Evolutionary conservation across 2,888 invertebrate species (phyloP).

Genomic region (Bugula neritina): DNA sequence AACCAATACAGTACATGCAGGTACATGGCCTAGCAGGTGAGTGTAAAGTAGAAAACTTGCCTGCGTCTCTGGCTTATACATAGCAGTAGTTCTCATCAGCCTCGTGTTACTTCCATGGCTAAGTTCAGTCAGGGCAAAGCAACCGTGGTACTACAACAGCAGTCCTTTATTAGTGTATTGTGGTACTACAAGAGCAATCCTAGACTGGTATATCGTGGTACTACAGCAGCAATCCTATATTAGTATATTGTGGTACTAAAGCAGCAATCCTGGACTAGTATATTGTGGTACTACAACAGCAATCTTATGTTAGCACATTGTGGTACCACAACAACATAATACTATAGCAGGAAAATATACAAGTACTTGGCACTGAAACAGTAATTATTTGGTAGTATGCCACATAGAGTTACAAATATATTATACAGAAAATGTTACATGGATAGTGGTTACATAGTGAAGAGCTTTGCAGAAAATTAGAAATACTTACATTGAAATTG

Average conservation of each 20-base stretch:
- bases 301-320: constrained; percentile 27
- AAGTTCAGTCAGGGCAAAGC: constrained; percentile 82
- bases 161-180: constrained; percentile 27
- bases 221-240: constrained; percentile 41
- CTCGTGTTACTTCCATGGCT: constrained; percentile 85
- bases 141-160: constrained; percentile 62
- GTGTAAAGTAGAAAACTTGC: no score
- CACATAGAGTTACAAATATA: no score
- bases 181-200: neutral
- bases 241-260: neutral
- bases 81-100: constrained; percentile 78
- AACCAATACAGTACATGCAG: no score
- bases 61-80: constrained; percentile 67
- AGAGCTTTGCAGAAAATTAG: no score
- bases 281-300: constrained; percentile 59
- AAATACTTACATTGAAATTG: constrained; percentile 53
- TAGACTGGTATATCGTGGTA: no score
- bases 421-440: no score
- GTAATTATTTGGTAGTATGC: constrained; percentile 29
- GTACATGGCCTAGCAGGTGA: no score
- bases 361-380: constrained; percentile 59
- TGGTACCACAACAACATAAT: neutral
- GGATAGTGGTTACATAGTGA: no score
- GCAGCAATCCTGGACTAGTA: no score
- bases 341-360: no score